Evolutionary conservation across 2,888 invertebrate species (phyloP).

Genomic region (Eupithecia pulchellata): DNA sequence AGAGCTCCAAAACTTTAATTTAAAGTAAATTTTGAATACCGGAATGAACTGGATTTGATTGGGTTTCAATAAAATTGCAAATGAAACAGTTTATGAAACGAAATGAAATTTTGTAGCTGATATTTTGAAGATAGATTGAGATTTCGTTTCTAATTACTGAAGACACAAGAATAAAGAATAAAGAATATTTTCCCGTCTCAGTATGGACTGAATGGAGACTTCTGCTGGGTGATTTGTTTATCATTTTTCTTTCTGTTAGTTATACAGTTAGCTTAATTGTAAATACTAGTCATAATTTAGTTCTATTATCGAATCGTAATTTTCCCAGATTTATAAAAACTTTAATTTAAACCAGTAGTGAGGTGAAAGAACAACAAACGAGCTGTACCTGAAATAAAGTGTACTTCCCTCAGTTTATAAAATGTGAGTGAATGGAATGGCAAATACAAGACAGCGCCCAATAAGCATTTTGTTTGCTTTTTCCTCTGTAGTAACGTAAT

Average conservation of each 20-base stretch:
- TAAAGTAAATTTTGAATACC: constrained; percentile 3
- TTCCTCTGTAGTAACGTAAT: not conserved
- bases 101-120: not conserved
- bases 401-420: not conserved
- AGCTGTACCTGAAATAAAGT: not conserved
- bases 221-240: no score
- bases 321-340: no score
- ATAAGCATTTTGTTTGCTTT: not conserved
- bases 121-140: not conserved
- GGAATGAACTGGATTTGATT: not conserved
- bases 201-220: no score
- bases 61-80: not conserved
- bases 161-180: no score
- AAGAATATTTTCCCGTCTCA: no score
- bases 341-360: not conserved
- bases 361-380: not conserved
- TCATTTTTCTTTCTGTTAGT: no score
- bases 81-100: not conserved
- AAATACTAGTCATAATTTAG: no score
- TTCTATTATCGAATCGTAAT: no score
- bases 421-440: not conserved
- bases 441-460: not conserved
- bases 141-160: not conserved
- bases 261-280: no score
- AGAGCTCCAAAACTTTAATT: not conserved